Evolutionary conservation across 2,888 invertebrate species (phyloP).

Genomic region (Pheosia tremula): DNA sequence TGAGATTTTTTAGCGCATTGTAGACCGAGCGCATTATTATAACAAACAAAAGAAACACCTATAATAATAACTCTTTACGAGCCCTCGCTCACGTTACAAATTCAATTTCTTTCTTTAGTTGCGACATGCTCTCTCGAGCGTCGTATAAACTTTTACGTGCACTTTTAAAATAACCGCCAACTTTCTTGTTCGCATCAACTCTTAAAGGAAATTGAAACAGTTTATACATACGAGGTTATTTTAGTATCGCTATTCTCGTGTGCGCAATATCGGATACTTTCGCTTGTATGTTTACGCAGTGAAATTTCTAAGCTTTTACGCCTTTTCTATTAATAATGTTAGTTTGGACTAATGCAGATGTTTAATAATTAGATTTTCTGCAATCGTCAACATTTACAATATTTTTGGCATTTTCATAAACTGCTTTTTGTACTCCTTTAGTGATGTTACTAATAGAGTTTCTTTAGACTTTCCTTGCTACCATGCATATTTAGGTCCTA

Average conservation of each 20-base stretch:
- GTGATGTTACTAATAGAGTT: no score
- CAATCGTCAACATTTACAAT: no score
- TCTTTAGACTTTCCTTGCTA: no score
- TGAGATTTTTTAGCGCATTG: slow-evolving; percentile 27
- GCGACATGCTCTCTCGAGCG: slow-evolving; percentile 45
- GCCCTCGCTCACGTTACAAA: slow-evolving; percentile 59
- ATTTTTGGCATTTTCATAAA: no score
- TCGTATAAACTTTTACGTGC: slow-evolving; percentile 55
- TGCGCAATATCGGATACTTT: slow-evolving; percentile 1
- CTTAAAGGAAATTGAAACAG: slow-evolving; percentile 49
- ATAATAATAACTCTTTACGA: slow-evolving; percentile 60
- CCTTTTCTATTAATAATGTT: not conserved
- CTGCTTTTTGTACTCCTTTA: no score
- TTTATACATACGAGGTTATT: slow-evolving; percentile 39
- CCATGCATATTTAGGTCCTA: no score
- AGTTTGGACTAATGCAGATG: not conserved
- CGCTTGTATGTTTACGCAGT: slow-evolving; percentile 1
- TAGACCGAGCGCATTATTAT: slow-evolving; percentile 46
- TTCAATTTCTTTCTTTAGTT: slow-evolving; percentile 66
- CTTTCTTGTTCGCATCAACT: slow-evolving; percentile 50
- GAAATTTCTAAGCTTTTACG: not conserved
- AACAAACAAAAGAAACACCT: slow-evolving; percentile 55
- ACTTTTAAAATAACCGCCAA: slow-evolving; percentile 60
- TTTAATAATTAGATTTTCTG: not conserved
- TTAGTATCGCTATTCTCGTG: slow-evolving; percentile 36